These are phyloP conservation scores for Fragum fragum DNA, from an alignment of 2,888 invertebrate species.

Conservation along the genomic window DNA sequence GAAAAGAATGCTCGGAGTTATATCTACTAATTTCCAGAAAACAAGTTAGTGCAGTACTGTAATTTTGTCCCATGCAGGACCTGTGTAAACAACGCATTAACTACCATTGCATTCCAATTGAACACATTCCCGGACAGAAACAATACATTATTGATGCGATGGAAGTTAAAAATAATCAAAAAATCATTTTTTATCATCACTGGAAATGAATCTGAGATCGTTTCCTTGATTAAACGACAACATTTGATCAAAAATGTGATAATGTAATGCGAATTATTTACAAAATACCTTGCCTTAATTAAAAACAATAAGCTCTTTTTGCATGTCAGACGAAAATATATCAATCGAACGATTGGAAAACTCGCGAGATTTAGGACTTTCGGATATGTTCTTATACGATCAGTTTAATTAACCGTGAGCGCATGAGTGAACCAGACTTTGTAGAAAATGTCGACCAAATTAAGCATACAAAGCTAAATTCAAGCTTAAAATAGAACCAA, in stretches of 20 bases:
- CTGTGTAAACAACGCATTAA: slow-evolving; percentile 1
- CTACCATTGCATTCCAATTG: slow-evolving; percentile 16
- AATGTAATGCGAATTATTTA: slow-evolving; percentile 45
- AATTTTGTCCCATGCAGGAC: background rate
- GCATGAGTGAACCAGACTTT: slow-evolving; percentile 35
- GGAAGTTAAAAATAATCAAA: slow-evolving; percentile 52
- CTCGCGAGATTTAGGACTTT: slow-evolving; percentile 33
- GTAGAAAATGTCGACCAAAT: slow-evolving; percentile 16
- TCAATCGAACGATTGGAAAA: slow-evolving; percentile 37
- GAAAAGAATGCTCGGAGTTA: too few species aligned
- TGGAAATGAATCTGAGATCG: slow-evolving; percentile 28
- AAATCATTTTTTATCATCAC: slow-evolving; percentile 44
- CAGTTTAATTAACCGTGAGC: slow-evolving; percentile 43
- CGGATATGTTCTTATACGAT: slow-evolving; percentile 29
- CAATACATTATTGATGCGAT: slow-evolving; percentile 56
- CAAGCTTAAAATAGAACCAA: slow-evolving; percentile 1
- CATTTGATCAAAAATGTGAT: slow-evolving; percentile 60
- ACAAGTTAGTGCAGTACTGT: background rate
- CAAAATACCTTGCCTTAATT: slow-evolving; percentile 49
- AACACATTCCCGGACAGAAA: slow-evolving; percentile 13
- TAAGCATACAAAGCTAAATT: background rate
- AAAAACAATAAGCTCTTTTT: slow-evolving; percentile 49
- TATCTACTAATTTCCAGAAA: background rate
- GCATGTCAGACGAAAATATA: slow-evolving; percentile 48
- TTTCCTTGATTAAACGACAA: slow-evolving; percentile 37